phyloP scores from a whole-genome alignment of 1,140 invertebrate genomes.

The Oppia nitens region DNA sequence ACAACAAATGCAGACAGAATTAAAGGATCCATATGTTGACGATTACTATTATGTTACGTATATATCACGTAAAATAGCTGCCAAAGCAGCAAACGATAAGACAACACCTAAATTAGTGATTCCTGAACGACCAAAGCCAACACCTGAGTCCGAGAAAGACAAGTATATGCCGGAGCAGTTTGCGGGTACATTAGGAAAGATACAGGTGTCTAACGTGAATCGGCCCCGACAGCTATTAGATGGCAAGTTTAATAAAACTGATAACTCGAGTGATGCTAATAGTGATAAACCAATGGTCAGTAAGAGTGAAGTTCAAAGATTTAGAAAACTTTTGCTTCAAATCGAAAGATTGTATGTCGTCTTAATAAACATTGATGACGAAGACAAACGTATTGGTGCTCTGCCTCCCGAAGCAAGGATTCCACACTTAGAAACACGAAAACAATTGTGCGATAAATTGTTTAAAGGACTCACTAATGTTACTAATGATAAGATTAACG shows the following conservation, averaged over 20 bases:
- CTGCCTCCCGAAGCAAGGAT: constrained; percentile 17
- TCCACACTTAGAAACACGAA: constrained; percentile 15
- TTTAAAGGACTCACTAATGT: constrained; percentile 15
- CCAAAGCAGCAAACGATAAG: background rate
- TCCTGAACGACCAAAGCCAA: constrained; percentile 21
- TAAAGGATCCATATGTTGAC: constrained; percentile 33
- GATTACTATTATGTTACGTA: constrained; percentile 31
- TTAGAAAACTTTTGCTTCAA: constrained; percentile 16
- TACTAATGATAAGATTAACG: background rate
- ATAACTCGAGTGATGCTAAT: constrained; percentile 30
- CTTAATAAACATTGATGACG: constrained; percentile 23
- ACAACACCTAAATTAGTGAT: constrained; percentile 25
- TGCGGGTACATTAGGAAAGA: constrained; percentile 74
- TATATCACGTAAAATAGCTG: constrained; percentile 5
- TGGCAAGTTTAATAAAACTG: constrained; percentile 29
- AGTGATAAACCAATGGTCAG: constrained; percentile 24
- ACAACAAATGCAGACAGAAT: constrained; percentile 59
- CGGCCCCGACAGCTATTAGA: constrained; percentile 81
- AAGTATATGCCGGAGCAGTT: constrained; percentile 42
- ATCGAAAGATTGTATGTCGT: constrained; percentile 21
- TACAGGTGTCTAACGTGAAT: constrained; percentile 47
- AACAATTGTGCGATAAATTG: constrained; percentile 16
- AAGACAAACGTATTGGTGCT: constrained; percentile 33
- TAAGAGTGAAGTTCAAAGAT: constrained; percentile 27
- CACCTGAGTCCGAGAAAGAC: constrained; percentile 4